phyloP scores from a whole-genome alignment of 2,113 vertebrate genomes.

The Pomatostomus ruficeps region DNA sequence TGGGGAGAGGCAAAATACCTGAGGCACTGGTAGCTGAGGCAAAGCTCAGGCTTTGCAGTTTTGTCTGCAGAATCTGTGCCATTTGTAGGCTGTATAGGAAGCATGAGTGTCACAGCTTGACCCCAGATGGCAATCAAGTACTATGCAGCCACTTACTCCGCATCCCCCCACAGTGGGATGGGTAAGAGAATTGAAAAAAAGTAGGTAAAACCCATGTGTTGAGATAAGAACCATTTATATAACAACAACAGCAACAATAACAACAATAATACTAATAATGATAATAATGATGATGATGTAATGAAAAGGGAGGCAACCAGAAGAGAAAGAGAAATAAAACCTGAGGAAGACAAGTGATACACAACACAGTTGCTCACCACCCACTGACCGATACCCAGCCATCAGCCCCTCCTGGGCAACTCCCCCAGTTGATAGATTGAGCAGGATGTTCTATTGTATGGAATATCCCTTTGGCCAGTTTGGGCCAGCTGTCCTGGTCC shows the following conservation, averaged over 20 bases:
- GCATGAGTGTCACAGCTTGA: neutral
- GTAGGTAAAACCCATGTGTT: neutral
- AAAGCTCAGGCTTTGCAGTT: neutral
- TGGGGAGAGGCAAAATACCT: neutral
- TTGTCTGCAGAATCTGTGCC: neutral
- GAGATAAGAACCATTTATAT: neutral
- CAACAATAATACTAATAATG: neutral
- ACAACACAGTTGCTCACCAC: neutral
- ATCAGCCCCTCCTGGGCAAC: neutral
- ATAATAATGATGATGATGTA: neutral
- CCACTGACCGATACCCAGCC: rapidly evolving
- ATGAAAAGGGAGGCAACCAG: neutral
- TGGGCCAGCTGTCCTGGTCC: neutral
- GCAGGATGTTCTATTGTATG: neutral
- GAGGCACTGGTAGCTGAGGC: neutral
- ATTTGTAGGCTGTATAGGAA: neutral
- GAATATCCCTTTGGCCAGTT: neutral
- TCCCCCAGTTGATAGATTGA: neutral
- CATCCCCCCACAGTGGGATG: rapidly evolving
- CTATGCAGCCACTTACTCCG: neutral
- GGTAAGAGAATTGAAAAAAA: neutral
- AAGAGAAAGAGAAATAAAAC: neutral
- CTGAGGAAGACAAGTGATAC: neutral
- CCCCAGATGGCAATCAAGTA: neutral
- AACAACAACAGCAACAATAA: neutral